Conservation (phyloP, 1,140 invertebrate species). For the Heliconius eleuchia region DNA sequence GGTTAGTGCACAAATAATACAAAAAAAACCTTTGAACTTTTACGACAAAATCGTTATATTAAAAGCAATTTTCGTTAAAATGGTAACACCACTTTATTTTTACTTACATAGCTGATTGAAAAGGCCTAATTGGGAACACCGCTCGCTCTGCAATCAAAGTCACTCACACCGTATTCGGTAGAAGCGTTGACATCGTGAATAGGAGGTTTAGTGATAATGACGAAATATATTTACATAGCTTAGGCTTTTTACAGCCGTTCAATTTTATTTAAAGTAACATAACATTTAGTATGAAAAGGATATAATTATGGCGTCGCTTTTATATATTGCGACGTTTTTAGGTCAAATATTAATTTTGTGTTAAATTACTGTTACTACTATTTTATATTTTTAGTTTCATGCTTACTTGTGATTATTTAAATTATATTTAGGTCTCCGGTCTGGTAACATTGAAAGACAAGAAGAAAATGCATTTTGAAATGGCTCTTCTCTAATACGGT, state of each 20-base stretch:
- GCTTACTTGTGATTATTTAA: no score
- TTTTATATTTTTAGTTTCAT: no score
- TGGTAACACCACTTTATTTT: conserved; percentile 29
- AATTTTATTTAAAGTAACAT: neutral
- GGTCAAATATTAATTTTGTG: no score
- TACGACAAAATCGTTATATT: no score
- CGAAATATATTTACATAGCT: conserved; percentile 15
- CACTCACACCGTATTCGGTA: conserved; percentile 37
- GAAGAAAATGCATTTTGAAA: no score
- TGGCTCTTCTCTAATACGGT: no score
- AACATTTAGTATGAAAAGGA: neutral
- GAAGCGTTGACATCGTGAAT: conserved; percentile 36
- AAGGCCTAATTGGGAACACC: conserved; percentile 44
- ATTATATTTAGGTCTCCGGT: no score
- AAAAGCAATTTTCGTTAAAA: neutral
- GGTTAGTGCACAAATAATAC: neutral
- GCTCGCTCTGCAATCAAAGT: conserved; percentile 41
- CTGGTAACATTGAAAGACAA: no score
- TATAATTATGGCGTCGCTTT: neutral
- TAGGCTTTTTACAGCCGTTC: conserved; percentile 16
- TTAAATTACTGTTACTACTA: no score
- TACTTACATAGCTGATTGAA: conserved; percentile 35
- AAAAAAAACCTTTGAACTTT: no score
- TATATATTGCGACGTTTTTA: no score
- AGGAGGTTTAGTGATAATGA: conserved; percentile 39